A percentile compares a stretch with the other conserved stretches of the same genome.
Evolutionary conservation across 2,888 invertebrate species (phyloP).

Genomic region (Ceriagrion tenellum): DNA sequence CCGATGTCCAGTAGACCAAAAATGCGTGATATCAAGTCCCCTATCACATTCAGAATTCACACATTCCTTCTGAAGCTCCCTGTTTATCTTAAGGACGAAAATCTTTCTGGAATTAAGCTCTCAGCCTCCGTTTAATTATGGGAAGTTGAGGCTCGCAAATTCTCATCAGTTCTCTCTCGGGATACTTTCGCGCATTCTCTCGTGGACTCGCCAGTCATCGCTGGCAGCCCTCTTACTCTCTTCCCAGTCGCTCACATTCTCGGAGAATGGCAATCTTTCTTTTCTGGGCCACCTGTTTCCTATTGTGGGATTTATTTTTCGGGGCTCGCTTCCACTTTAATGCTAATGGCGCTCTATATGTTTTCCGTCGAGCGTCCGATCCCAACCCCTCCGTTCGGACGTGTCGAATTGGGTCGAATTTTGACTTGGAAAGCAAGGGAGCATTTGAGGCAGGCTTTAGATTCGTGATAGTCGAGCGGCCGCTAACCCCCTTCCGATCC

Average conservation of each 20-base stretch:
- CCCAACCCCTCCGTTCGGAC: neutral
- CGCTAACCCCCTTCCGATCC: too few relatives aligned
- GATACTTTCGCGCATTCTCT: neutral
- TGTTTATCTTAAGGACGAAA: neutral
- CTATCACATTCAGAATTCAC: too few relatives aligned
- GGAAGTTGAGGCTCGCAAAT: neutral
- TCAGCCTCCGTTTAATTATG: neutral
- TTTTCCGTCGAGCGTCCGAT: neutral
- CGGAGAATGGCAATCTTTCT: neutral
- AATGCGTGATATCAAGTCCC: too few relatives aligned
- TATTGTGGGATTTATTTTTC: slow-evolving; percentile 22
- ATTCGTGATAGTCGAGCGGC: neutral
- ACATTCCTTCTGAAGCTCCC: too few relatives aligned
- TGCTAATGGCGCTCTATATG: neutral
- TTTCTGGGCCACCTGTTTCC: slow-evolving; percentile 23
- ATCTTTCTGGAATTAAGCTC: neutral
- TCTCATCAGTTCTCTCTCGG: neutral
- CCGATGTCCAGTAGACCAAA: too few relatives aligned
- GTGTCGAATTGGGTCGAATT: neutral
- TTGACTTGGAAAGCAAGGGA: slow-evolving; percentile 1
- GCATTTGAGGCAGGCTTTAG: neutral
- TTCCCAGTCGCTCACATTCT: neutral
- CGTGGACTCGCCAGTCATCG: neutral
- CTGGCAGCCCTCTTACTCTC: neutral
- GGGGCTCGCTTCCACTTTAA: slow-evolving; percentile 1